Conservation (phyloP, 1,140 invertebrate genomes). For the Panulirus ornatus region DNA sequence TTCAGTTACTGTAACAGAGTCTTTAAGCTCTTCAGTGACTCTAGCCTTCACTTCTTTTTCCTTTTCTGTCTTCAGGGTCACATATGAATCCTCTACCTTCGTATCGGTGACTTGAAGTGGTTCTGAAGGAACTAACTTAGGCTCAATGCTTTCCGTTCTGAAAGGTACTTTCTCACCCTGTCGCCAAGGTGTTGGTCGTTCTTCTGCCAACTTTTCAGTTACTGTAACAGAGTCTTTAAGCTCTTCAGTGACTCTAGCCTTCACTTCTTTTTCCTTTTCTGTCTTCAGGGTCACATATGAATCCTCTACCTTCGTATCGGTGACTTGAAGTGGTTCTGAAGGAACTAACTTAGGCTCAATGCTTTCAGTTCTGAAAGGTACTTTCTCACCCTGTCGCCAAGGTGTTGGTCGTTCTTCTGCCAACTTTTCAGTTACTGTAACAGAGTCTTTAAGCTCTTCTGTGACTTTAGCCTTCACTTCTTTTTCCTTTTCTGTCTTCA, state of each 20-base stretch:
- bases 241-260: constrained; percentile 46
- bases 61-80: constrained; percentile 38
- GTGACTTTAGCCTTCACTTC: constrained; percentile 34
- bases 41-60: constrained; percentile 24
- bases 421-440: constrained; percentile 53
- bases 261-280: constrained; percentile 32
- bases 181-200: constrained; percentile 41
- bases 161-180: constrained; percentile 53
- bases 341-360: constrained; percentile 42
- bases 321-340: constrained; percentile 34
- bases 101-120: constrained; percentile 50
- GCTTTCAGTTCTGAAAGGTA: constrained; percentile 51
- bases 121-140: constrained; percentile 36
- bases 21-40: constrained; percentile 37
- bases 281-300: constrained; percentile 19
- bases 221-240: constrained; percentile 49
- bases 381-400: constrained; percentile 44
- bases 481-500: constrained; percentile 6
- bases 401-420: constrained; percentile 42
- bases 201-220: constrained; percentile 47
- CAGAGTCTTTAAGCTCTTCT: constrained; percentile 34
- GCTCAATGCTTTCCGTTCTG: constrained; percentile 44
- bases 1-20: constrained; percentile 53
- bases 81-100: constrained; percentile 50
- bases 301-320: constrained; percentile 55